phyloP scores from a whole-genome alignment of 1,140 invertebrate genomes.

The Drusus annulatus region DNA sequence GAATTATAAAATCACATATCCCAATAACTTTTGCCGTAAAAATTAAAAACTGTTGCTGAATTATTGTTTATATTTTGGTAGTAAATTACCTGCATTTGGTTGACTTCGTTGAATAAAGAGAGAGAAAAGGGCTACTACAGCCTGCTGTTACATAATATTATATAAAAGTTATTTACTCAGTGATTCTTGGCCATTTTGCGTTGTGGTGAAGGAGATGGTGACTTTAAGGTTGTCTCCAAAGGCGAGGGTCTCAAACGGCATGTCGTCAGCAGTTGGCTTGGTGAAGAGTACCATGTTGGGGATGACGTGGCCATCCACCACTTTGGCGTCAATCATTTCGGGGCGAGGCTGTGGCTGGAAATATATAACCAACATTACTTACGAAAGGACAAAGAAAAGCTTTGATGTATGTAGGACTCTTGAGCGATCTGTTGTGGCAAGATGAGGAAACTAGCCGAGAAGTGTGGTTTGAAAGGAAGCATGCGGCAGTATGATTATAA shows the following conservation, averaged over 20 bases:
- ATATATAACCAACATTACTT: neutral
- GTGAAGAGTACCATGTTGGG: constrained; percentile 90
- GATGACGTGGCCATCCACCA: constrained; percentile 93
- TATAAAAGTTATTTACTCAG: constrained; percentile 69
- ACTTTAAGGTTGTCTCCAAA: constrained; percentile 88
- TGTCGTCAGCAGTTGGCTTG: constrained; percentile 79
- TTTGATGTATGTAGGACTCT: too few relatives aligned
- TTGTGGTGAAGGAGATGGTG: constrained; percentile 80
- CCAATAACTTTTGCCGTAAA: too few relatives aligned
- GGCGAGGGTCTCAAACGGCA: constrained; percentile 83
- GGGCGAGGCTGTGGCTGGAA: constrained; percentile 75
- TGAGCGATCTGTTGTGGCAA: too few relatives aligned
- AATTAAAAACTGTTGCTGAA: too few relatives aligned
- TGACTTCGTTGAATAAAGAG: too few relatives aligned
- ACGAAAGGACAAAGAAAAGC: neutral
- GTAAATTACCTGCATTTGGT: too few relatives aligned
- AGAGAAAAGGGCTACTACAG: neutral
- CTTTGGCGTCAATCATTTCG: constrained; percentile 84
- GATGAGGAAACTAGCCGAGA: too few relatives aligned
- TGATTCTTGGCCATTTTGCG: constrained; percentile 73
- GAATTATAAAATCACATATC: too few relatives aligned
- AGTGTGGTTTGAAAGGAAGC: too few relatives aligned
- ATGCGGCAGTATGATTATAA: too few relatives aligned
- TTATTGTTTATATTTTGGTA: too few relatives aligned
- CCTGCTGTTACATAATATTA: constrained; percentile 28